Percentiles rank a stretch among this genome's conserved stretches.
phyloP scores from a whole-genome alignment of 2,888 invertebrate genomes.

The Chloromyia formosa region DNA sequence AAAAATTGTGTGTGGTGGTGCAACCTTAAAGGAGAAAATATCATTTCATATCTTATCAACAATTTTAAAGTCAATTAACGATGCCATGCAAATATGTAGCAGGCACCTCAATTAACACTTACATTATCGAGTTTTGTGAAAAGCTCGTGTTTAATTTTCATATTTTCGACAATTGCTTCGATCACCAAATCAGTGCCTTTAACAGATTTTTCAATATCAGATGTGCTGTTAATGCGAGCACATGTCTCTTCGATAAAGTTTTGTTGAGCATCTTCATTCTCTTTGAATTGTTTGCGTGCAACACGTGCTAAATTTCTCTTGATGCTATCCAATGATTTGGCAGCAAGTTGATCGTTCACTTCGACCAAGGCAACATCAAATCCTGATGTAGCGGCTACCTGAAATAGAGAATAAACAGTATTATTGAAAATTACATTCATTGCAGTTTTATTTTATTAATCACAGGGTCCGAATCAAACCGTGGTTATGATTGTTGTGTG shows the following conservation, averaged over 20 bases:
- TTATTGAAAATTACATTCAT: no score
- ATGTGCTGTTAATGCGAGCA: slow-evolving; percentile 70
- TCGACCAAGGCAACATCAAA: slow-evolving; percentile 85
- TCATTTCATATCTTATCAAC: slow-evolving; percentile 10
- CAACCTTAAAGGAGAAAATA: slow-evolving; percentile 66
- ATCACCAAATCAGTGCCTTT: slow-evolving; percentile 78
- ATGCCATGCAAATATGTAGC: background rate
- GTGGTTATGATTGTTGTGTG: no score
- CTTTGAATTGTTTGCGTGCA: slow-evolving; percentile 79
- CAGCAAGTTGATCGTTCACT: slow-evolving; percentile 74
- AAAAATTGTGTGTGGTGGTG: slow-evolving; percentile 79
- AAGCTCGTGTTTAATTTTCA: slow-evolving; percentile 78
- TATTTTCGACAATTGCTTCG: slow-evolving; percentile 87
- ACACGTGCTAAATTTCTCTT: slow-evolving; percentile 76
- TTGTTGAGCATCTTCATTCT: slow-evolving; percentile 71
- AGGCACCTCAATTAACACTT: slow-evolving; percentile 53
- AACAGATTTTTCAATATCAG: slow-evolving; percentile 70
- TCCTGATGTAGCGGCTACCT: slow-evolving; percentile 87
- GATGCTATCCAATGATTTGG: slow-evolving; percentile 78
- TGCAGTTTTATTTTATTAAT: no score
- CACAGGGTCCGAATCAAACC: no score
- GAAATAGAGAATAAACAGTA: no score
- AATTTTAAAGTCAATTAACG: background rate
- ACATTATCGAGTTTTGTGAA: slow-evolving; percentile 77
- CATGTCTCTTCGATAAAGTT: slow-evolving; percentile 74